A percentile compares a stretch with the other conserved stretches of the same genome.
Evolutionary conservation across 2,797 vertebrate genomes (phyloP).

Genomic region (Malurus leucopterus): DNA sequence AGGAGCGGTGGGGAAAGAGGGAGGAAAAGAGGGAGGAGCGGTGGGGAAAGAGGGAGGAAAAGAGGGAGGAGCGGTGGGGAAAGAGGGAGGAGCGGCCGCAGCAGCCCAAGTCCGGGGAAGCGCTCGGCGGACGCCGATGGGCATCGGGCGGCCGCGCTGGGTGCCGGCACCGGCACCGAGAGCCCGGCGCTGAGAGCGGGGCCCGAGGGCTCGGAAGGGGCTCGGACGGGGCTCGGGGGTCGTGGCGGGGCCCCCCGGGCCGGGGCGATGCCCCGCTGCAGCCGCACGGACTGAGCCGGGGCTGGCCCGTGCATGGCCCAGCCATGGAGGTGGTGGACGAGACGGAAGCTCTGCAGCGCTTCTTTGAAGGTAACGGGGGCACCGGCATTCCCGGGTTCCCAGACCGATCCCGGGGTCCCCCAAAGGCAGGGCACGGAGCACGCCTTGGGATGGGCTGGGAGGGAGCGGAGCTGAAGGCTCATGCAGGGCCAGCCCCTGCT

Average conservation of each 20-base stretch:
- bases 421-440: accelerated
- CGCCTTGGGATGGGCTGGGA: accelerated
- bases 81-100: not conserved
- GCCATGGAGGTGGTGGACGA: slow-evolving; percentile 98
- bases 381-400: accelerated
- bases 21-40: too few species aligned
- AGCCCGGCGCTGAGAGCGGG: not conserved
- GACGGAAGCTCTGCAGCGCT: slow-evolving; percentile 96
- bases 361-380: slow-evolving; percentile 89
- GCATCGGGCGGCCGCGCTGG: not conserved
- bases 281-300: slow-evolving; percentile 41
- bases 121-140: slow-evolving; percentile 52
- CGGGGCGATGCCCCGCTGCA: slow-evolving; percentile 50
- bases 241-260: not conserved
- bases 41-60: not conserved
- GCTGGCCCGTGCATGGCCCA: slow-evolving; percentile 59
- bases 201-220: not conserved
- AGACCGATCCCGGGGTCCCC: not conserved
- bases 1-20: too few species aligned
- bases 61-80: not conserved
- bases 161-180: not conserved
- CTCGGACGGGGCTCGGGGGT: not conserved
- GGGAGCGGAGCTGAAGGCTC: not conserved
- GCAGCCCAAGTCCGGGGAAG: slow-evolving; percentile 41
- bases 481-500: accelerated